Evolutionary conservation across 2,113 vertebrate genomes (phyloP).

Genomic region (Dromiciops gliroides): DNA sequence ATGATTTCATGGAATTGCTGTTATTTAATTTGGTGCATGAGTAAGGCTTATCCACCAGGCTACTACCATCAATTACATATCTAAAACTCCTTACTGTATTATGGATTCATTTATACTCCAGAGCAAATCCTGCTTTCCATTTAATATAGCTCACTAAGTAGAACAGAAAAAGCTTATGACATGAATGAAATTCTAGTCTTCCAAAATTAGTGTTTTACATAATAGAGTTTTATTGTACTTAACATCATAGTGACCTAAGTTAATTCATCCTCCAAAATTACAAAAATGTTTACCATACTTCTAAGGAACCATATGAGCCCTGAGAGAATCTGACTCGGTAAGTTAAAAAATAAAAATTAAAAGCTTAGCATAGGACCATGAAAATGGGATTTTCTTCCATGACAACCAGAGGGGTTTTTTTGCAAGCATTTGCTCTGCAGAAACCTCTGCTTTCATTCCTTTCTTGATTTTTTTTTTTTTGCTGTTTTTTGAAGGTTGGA

Average conservation of each 20-base stretch:
- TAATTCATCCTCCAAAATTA: conserved; percentile 40
- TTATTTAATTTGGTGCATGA: conserved; percentile 59
- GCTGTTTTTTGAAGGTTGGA: conserved; percentile 40
- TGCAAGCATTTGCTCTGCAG: conserved; percentile 61
- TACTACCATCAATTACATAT: not conserved
- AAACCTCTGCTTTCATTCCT: conserved; percentile 73
- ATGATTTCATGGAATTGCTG: conserved; percentile 51
- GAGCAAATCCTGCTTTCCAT: not conserved
- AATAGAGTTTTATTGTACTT: not conserved
- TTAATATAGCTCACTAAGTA: not conserved
- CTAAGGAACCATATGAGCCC: conserved; percentile 31
- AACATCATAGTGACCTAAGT: conserved; percentile 34
- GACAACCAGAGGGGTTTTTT: conserved; percentile 59
- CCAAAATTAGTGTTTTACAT: not conserved
- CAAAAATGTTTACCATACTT: conserved; percentile 5
- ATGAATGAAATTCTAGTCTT: not conserved
- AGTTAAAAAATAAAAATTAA: conserved; percentile 23
- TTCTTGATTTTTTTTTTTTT: conserved; percentile 67
- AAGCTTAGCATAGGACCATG: conserved; percentile 54
- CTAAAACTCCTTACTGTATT: conserved; percentile 48
- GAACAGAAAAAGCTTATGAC: not conserved
- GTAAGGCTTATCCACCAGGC: conserved; percentile 54
- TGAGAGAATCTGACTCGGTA: not conserved
- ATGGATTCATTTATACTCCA: not conserved
- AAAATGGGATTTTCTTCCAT: conserved; percentile 70